A percentile compares a stretch with the other conserved stretches of the same genome.
Evolutionary conservation across 2,888 invertebrate genomes (phyloP).

Genomic region (Drosophila borealis): DNA sequence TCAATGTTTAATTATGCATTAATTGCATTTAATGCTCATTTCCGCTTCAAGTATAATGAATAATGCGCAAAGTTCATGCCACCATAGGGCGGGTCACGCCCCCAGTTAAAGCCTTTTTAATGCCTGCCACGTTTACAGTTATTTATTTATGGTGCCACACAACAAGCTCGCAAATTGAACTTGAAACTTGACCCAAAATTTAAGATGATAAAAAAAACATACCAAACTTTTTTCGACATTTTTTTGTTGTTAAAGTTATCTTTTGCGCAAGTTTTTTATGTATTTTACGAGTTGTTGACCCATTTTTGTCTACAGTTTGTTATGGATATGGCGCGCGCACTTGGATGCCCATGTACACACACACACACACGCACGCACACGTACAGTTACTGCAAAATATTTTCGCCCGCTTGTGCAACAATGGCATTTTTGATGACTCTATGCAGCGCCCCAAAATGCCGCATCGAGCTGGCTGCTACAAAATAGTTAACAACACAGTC

Average conservation of each 20-base stretch:
- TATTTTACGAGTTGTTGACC: conserved; percentile 42
- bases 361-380: conserved; percentile 5
- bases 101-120: conserved; percentile 8
- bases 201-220: conserved; percentile 2
- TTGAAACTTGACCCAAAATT: conserved; percentile 1
- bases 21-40: conserved; percentile 75
- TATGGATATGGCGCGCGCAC: conserved; percentile 37
- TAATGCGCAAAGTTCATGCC: conserved; percentile 37
- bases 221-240: conserved; percentile 1
- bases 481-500: conserved; percentile 46
- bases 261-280: neutral
- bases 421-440: conserved; percentile 40
- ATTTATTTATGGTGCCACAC: conserved; percentile 29
- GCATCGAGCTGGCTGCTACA: conserved; percentile 16
- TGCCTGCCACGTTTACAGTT: conserved; percentile 23
- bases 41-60: conserved; percentile 64
- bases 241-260: conserved; percentile 9
- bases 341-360: conserved; percentile 31
- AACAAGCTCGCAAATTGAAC: conserved; percentile 15
- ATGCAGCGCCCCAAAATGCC: conserved; percentile 11
- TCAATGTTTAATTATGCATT: conserved; percentile 77
- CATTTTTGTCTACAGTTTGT: conserved; percentile 39
- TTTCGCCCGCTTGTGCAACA: conserved; percentile 38
- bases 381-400: conserved; percentile 42
- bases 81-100: neutral